Evolutionary conservation across 37 sponge, comb jelly and placozoan species (phyloP), one percentile per base, ranked within the genome.

Genomic region (Cliona cf. orientalis): DNA sequence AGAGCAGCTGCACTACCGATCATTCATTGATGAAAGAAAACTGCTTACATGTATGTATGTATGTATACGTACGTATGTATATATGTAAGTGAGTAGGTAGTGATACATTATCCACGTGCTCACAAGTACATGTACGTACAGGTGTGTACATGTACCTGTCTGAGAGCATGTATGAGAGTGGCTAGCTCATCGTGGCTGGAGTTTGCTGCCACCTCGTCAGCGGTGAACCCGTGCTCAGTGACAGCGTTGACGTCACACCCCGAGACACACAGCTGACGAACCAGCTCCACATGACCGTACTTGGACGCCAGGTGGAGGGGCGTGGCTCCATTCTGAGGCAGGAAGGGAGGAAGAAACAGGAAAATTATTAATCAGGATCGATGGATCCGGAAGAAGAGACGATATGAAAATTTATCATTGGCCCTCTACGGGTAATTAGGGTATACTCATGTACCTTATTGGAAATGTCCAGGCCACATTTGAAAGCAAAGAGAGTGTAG

Each of bases 271-370:
- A 95, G 87, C 32, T 82, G 78, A 0, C 96, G 46, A 23, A 89
- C 92, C 32, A 95, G 45, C 73, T 95, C 96, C 33, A 64, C 49
- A 65, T 95, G 93, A 23, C 90, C 87, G 69, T 92, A 79, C 73
- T 89, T 86, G 35, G 96, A 88, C 55, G 96, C 96, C 56, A 95
- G 72, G 43, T 95, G 96, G 17, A 95, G 85, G 42, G 90, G 88
- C 26, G 93, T 89, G 29, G 75, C 78, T 25, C 89, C 89, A n/a
- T 89, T 78, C 86, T 90, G 66, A 9, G 35, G 17, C 2, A 46
- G 40, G 29, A 73, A 17, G 56, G 0, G 26, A 35, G 12, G 59
- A 74, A 5, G 55, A 37, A 28, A 66, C 5, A 19, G 46, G n/a
- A 77, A 61, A 49, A 38, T 40, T 53, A 22, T 5, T 19, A 67